phyloP scores from a whole-genome alignment of 1,140 invertebrate species.

The Drosophila ercepeae region DNA sequence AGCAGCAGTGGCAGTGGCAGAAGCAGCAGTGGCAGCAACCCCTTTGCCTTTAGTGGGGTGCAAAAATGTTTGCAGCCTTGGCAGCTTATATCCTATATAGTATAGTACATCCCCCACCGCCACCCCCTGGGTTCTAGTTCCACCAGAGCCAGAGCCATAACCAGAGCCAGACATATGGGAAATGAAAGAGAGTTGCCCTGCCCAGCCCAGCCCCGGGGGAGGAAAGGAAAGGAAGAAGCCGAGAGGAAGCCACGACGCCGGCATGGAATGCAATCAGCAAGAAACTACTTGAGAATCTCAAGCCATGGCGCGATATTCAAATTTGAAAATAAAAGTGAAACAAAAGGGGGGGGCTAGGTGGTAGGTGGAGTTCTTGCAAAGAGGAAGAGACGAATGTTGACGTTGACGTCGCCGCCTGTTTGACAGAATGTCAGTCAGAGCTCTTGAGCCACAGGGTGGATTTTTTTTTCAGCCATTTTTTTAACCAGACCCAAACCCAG shows the following conservation, averaged over 20 bases:
- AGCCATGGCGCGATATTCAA: slow-evolving; percentile 65
- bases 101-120: slow-evolving; percentile 3
- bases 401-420: slow-evolving; percentile 68
- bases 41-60: slow-evolving; percentile 40
- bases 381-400: slow-evolving; percentile 32
- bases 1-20: too few species aligned
- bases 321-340: slow-evolving; percentile 78
- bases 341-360: slow-evolving; percentile 7
- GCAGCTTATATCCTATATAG: slow-evolving; percentile 7
- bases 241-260: slow-evolving; percentile 38
- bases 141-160: too few species aligned
- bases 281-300: slow-evolving; percentile 73
- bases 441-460: slow-evolving; percentile 25
- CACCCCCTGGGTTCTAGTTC: slow-evolving; percentile 4
- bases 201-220: too few species aligned
- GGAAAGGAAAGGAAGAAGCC: not conserved
- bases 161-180: slow-evolving; percentile 66
- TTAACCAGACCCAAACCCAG: slow-evolving; percentile 19
- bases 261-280: slow-evolving; percentile 75
- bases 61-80: slow-evolving; percentile 40
- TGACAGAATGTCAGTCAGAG: slow-evolving; percentile 77
- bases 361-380: not conserved
- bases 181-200: slow-evolving; percentile 58
- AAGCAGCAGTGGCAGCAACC: slow-evolving; percentile 22
- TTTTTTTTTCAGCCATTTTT: not conserved